A percentile compares a stretch with the other conserved stretches of the same genome.
Conservation (phyloP, 2,888 invertebrate species). For the Thereva unica region DNA sequence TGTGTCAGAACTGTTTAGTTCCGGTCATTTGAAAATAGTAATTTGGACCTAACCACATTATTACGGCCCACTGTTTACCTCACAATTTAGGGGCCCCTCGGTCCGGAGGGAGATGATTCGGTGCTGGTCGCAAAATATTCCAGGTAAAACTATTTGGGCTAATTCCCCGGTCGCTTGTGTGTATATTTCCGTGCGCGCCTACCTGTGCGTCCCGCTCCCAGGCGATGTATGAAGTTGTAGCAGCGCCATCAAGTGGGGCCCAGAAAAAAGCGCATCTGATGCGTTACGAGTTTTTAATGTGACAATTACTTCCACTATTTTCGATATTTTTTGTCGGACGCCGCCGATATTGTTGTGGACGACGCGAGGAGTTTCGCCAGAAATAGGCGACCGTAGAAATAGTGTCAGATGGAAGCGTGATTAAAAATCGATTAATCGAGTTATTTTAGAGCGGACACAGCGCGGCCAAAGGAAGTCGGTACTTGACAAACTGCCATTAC, state of each 20-base stretch:
- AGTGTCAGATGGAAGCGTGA: slow-evolving; percentile 38
- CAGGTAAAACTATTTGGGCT: too few relatives aligned
- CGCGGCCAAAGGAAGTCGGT: too few relatives aligned
- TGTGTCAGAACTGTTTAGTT: slow-evolving; percentile 36
- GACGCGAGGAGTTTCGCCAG: slow-evolving; percentile 6
- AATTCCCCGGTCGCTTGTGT: background rate
- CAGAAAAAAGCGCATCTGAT: slow-evolving; percentile 17
- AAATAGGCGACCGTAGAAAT: slow-evolving; percentile 17
- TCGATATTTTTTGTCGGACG: slow-evolving; percentile 5
- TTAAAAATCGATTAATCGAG: slow-evolving; percentile 39
- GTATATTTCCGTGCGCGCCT: background rate
- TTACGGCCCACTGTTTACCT: slow-evolving; percentile 20
- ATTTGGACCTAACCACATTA: slow-evolving; percentile 25
- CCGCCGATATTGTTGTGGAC: slow-evolving; percentile 1
- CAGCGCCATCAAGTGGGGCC: slow-evolving; percentile 8
- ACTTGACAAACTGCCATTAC: too few relatives aligned
- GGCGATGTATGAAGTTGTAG: slow-evolving; percentile 27
- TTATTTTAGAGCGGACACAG: background rate
- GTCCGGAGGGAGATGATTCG: too few relatives aligned
- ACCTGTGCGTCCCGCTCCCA: slow-evolving; percentile 14
- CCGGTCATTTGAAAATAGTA: slow-evolving; percentile 35
- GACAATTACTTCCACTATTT: slow-evolving; percentile 35
- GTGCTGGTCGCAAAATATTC: too few relatives aligned
- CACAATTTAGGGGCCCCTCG: slow-evolving; percentile 11
- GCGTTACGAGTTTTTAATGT: slow-evolving; percentile 38